Evolutionary conservation across 2,888 invertebrate species (phyloP).

Genomic region (Sussaba pulchella): DNA sequence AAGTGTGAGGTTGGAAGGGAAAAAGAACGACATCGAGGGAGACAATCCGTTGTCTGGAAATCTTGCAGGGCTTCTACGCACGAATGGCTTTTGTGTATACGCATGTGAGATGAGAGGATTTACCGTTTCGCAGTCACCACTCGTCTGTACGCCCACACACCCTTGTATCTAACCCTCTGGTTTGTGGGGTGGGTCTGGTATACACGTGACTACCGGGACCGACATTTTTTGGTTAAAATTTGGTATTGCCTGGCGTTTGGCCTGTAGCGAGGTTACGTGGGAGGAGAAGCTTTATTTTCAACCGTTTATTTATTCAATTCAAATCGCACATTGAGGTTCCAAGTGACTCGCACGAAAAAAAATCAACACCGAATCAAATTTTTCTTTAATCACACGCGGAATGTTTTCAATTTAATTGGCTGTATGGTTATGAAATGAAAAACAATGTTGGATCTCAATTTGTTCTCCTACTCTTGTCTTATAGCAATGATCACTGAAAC

Average conservation of each 20-base stretch:
- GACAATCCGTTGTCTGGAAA: constrained; percentile 54
- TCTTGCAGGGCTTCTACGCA: constrained; percentile 71
- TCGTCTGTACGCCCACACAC: background rate
- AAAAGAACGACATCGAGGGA: background rate
- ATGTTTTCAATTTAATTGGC: too few relatives aligned
- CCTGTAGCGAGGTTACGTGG: too few relatives aligned
- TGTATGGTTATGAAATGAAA: too few relatives aligned
- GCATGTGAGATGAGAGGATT: constrained; percentile 70
- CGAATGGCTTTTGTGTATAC: constrained; percentile 59
- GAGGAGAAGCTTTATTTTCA: too few relatives aligned
- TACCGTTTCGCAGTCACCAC: constrained; percentile 20
- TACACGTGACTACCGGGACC: too few relatives aligned
- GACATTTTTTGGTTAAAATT: too few relatives aligned
- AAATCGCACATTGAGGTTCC: too few relatives aligned
- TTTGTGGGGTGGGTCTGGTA: background rate
- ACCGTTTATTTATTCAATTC: too few relatives aligned
- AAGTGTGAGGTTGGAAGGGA: background rate
- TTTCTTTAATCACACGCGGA: too few relatives aligned
- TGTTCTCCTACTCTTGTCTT: background rate
- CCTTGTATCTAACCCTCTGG: background rate
- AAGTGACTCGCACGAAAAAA: too few relatives aligned
- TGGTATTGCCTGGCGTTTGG: too few relatives aligned
- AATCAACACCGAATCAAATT: too few relatives aligned
- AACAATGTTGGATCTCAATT: background rate
- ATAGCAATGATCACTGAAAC: background rate